Conservation (phyloP, 2,888 invertebrate genomes). For the Lissocephala sabroskyi region DNA sequence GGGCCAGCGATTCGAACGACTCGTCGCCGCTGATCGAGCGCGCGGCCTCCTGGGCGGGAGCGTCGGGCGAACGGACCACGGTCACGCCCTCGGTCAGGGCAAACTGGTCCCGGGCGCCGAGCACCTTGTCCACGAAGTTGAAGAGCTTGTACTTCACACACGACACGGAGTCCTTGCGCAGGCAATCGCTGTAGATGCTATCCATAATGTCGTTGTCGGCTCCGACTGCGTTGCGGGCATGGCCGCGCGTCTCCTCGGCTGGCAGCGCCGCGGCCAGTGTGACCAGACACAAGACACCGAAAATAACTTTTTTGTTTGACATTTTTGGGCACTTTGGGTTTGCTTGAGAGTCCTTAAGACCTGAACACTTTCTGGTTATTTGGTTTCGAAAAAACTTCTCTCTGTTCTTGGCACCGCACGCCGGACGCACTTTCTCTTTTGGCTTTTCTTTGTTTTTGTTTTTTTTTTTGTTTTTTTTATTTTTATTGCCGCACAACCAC, state of each 20-base stretch:
- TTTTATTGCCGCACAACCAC: conserved; percentile 44
- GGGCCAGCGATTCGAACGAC: conserved; percentile 77
- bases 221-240: conserved; percentile 75
- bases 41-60: conserved; percentile 86
- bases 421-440: conserved; percentile 59
- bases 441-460: conserved; percentile 8
- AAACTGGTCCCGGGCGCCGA: conserved; percentile 85
- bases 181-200: conserved; percentile 83
- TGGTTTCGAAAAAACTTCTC: conserved; percentile 8
- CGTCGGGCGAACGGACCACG: conserved; percentile 82
- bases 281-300: conserved; percentile 75
- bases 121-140: conserved; percentile 88
- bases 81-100: conserved; percentile 87
- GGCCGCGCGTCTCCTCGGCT: conserved; percentile 78
- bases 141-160: conserved; percentile 91
- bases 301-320: conserved; percentile 73
- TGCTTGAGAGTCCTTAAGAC: too few relatives aligned
- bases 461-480: conserved; percentile 27
- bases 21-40: conserved; percentile 80
- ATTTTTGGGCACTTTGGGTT: too few relatives aligned
- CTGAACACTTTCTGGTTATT: conserved; percentile 25
- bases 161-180: conserved; percentile 86
- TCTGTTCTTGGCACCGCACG: conserved; percentile 26
- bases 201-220: conserved; percentile 85
- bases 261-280: conserved; percentile 80